Evolutionary conservation across 2,797 vertebrate species (phyloP).

Genomic region (Chelonia mydas): DNA sequence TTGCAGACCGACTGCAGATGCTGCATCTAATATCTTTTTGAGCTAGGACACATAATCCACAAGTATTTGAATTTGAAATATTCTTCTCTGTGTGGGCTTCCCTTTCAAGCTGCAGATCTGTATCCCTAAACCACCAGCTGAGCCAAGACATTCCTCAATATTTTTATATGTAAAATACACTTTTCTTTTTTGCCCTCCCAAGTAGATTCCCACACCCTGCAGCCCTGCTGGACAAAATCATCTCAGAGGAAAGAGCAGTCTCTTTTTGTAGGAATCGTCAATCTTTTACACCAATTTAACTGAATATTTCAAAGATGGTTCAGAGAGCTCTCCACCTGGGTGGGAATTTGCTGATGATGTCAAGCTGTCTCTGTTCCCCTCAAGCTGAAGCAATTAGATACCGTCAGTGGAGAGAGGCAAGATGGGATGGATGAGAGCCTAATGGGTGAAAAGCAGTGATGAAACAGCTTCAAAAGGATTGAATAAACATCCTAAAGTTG

Average conservation of each 20-base stretch:
- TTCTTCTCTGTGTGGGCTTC: neutral
- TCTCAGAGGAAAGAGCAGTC: slow-evolving; percentile 56
- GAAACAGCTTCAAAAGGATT: neutral
- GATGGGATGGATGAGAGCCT: slow-evolving; percentile 11
- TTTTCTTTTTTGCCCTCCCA: slow-evolving; percentile 49
- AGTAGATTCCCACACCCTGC: slow-evolving; percentile 42
- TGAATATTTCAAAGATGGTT: slow-evolving; percentile 49
- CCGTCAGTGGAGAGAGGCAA: neutral
- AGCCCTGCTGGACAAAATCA: slow-evolving; percentile 41
- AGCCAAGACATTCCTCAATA: slow-evolving; percentile 60
- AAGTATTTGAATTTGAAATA: slow-evolving; percentile 51
- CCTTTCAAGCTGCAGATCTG: slow-evolving; percentile 41
- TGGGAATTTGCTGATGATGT: slow-evolving; percentile 22
- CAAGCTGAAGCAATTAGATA: neutral
- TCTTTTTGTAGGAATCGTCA: slow-evolving; percentile 50
- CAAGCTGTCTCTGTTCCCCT: slow-evolving; percentile 15
- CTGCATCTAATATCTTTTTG: slow-evolving; percentile 24
- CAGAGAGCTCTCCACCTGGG: slow-evolving; percentile 48
- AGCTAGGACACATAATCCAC: slow-evolving; percentile 49
- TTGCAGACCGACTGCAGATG: neutral
- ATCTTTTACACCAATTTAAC: slow-evolving; percentile 58
- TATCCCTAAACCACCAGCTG: slow-evolving; percentile 23
- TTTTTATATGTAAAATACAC: slow-evolving; percentile 60
- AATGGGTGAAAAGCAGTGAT: neutral
- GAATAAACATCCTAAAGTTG: slow-evolving; percentile 16